Conservation (phyloP, 2,113 vertebrate genomes). For the Marmota flaviventris region DNA sequence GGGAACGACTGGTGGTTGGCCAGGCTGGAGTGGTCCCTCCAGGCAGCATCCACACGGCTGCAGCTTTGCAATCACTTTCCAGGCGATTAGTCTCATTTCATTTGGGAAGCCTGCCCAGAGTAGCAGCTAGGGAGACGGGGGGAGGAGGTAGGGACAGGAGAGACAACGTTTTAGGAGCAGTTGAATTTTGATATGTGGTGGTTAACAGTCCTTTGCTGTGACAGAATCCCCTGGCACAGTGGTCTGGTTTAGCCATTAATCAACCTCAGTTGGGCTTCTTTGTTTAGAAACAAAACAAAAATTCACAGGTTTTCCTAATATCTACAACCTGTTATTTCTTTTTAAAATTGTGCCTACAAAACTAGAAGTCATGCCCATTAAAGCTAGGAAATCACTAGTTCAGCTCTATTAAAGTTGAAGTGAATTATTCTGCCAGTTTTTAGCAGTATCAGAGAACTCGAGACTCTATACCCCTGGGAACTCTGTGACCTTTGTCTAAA, state of each 20-base stretch:
- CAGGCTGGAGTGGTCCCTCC: neutral
- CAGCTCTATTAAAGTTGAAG: neutral
- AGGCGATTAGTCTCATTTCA: constrained; percentile 55
- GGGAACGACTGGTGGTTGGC: neutral
- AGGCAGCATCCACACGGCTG: neutral
- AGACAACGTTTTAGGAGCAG: neutral
- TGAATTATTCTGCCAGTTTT: neutral
- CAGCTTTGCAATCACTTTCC: constrained; percentile 66
- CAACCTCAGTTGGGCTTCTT: neutral
- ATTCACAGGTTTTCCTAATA: neutral
- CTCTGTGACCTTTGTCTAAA: neutral
- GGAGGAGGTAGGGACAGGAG: neutral
- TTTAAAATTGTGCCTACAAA: neutral
- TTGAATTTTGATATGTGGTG: constrained; percentile 47
- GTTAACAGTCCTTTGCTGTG: constrained; percentile 27
- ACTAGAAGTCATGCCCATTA: neutral
- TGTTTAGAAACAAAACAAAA: constrained; percentile 56
- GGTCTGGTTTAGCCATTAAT: neutral
- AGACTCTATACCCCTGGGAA: neutral
- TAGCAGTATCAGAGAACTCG: neutral
- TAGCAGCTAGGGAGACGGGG: neutral
- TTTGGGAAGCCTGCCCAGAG: constrained; percentile 64
- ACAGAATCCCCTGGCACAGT: neutral
- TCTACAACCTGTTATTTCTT: constrained; percentile 15
- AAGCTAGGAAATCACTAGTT: neutral